A percentile compares a stretch with the other conserved stretches of the same genome.
Evolutionary conservation across 2,113 vertebrate genomes (phyloP).

Genomic region (Pterophyllum scalare): DNA sequence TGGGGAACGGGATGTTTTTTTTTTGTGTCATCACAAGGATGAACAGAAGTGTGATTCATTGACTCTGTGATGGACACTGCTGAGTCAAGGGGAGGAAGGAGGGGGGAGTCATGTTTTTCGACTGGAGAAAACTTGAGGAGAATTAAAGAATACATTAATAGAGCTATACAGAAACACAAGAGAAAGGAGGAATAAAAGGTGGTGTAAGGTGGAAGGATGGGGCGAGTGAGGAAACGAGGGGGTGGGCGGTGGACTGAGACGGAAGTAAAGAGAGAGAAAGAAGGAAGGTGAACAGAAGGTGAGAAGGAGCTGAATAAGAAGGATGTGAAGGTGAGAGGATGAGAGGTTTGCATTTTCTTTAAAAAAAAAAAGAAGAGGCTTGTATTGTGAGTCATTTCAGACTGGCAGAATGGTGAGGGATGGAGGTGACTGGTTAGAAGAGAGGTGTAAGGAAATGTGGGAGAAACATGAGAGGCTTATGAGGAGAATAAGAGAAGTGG

Average conservation of each 20-base stretch:
- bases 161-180: not conserved
- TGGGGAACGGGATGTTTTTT: not conserved
- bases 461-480: constrained; percentile 37
- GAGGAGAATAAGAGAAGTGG: constrained; percentile 28
- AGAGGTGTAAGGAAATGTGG: constrained; percentile 50
- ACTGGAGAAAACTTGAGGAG: not conserved
- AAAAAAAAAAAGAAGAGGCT: not conserved
- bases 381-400: constrained; percentile 32
- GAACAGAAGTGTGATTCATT: constrained; percentile 45
- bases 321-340: constrained; percentile 13
- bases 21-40: not conserved
- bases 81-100: not conserved
- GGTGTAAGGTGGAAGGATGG: not conserved
- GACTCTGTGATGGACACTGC: constrained; percentile 37
- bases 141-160: constrained; percentile 5
- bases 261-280: constrained; percentile 1
- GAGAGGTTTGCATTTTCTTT: constrained; percentile 18
- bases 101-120: constrained; percentile 3
- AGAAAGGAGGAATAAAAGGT: not conserved
- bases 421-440: constrained; percentile 31
- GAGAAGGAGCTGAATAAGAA: constrained; percentile 23
- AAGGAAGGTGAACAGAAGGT: constrained; percentile 9
- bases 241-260: not conserved
- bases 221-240: not conserved
- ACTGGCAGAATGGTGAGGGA: constrained; percentile 15